Evolutionary conservation across 2,888 invertebrate genomes (phyloP).

Genomic region (Zhengitettix transpicula): DNA sequence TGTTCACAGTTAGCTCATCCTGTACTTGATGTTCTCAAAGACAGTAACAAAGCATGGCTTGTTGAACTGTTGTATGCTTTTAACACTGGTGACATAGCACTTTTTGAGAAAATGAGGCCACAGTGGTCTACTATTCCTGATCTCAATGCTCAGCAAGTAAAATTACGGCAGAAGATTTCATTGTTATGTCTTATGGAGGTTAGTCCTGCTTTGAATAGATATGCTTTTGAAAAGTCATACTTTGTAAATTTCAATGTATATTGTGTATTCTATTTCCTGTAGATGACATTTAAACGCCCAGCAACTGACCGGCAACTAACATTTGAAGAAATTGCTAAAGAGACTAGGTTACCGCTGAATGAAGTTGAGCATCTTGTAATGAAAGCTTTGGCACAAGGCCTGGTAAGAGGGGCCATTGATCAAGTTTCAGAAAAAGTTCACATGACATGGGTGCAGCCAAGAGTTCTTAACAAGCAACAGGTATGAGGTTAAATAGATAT

Average conservation of each 20-base stretch:
- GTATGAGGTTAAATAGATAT: conserved; percentile 20
- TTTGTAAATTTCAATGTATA: background rate
- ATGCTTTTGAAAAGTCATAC: background rate
- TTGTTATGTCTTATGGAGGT: conserved; percentile 92
- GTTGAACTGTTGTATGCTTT: conserved; percentile 72
- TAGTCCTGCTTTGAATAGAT: conserved; percentile 9
- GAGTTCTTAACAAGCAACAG: conserved; percentile 53
- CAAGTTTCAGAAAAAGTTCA: conserved; percentile 63
- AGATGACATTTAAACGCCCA: conserved; percentile 92
- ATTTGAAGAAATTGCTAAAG: conserved; percentile 77
- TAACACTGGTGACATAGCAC: conserved; percentile 65
- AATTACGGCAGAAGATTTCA: conserved; percentile 82
- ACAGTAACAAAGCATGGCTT: conserved; percentile 74
- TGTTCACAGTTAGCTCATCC: conserved; percentile 73
- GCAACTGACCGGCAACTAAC: conserved; percentile 72
- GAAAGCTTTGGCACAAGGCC: conserved; percentile 89
- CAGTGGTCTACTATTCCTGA: conserved; percentile 70
- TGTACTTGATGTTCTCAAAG: conserved; percentile 67
- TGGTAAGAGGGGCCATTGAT: conserved; percentile 89
- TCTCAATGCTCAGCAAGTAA: conserved; percentile 60
- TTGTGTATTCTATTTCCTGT: background rate
- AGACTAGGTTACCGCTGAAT: conserved; percentile 65
- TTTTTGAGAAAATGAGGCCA: conserved; percentile 53
- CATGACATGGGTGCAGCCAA: conserved; percentile 74
- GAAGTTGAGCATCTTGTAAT: conserved; percentile 92